phyloP scores from a whole-genome alignment of 1,140 invertebrate genomes.

The Magallana angulata region DNA sequence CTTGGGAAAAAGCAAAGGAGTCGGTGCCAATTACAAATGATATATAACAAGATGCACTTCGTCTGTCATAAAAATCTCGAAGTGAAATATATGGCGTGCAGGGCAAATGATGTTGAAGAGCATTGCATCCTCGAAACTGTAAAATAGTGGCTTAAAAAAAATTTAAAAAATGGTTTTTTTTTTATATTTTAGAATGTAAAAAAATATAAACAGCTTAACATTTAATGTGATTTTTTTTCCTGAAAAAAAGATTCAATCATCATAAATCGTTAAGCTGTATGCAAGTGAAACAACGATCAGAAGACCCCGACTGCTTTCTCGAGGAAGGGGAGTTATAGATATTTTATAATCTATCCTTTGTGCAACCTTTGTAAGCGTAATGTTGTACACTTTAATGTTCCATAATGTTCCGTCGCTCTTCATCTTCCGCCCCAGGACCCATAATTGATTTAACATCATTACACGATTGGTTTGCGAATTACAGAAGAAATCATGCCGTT shows the following conservation, averaged over 20 bases:
- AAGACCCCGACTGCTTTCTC: not conserved
- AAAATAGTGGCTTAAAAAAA: not conserved
- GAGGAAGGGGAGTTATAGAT: not conserved
- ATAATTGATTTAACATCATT: slow-evolving; percentile 37
- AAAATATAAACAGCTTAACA: not conserved
- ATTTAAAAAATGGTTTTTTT: not conserved
- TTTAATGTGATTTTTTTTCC: too few relatives aligned
- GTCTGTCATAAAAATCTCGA: slow-evolving; percentile 17
- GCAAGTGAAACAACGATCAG: slow-evolving; percentile 4
- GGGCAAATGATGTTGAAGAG: not conserved
- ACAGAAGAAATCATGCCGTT: slow-evolving; percentile 29
- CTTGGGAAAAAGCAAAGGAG: not conserved
- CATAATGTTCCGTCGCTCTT: slow-evolving; percentile 29
- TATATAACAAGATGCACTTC: slow-evolving; percentile 24
- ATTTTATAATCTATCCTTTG: slow-evolving; percentile 10
- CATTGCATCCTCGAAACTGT: not conserved
- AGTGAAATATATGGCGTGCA: not conserved
- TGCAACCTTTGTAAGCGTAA: slow-evolving; percentile 19
- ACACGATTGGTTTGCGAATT: slow-evolving; percentile 35
- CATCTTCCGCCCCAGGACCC: not conserved
- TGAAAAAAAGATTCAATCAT: not conserved
- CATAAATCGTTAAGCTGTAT: slow-evolving; percentile 15
- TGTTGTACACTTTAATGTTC: slow-evolving; percentile 29
- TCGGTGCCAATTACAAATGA: slow-evolving; percentile 23
- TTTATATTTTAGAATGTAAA: not conserved